A percentile compares a stretch with the other conserved stretches of the same genome.
Evolutionary conservation across 2,888 invertebrate genomes (phyloP).

Genomic region (Xanthorhoe designata): DNA sequence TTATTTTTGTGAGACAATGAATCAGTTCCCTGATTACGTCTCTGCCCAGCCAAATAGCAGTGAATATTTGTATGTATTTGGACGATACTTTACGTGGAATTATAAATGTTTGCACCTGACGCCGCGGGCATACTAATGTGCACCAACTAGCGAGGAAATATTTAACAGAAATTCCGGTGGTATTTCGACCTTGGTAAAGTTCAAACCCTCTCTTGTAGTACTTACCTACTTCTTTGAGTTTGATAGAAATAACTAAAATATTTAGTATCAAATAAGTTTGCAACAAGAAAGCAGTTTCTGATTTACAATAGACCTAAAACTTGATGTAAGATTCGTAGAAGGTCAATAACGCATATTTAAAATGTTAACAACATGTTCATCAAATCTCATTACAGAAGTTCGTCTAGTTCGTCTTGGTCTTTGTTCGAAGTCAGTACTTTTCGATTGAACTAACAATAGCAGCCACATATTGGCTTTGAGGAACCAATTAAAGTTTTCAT

Average conservation of each 20-base stretch:
- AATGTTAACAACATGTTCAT: conserved; percentile 47
- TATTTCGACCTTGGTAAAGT: conserved; percentile 16
- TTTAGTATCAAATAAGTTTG: not conserved
- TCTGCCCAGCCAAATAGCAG: conserved; percentile 40
- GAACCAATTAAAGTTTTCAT: conserved; percentile 84
- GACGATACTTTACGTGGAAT: conserved; percentile 50
- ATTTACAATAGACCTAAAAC: not conserved
- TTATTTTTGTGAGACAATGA: not conserved
- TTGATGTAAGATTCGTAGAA: not conserved
- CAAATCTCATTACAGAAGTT: conserved; percentile 59
- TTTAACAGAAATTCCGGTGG: conserved; percentile 28
- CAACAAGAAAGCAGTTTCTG: not conserved
- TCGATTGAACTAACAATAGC: conserved; percentile 66
- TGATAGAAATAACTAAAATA: not conserved
- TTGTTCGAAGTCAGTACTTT: conserved; percentile 54
- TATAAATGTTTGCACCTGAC: conserved; percentile 48
- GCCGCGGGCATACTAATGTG: conserved; percentile 40
- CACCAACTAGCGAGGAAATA: conserved; percentile 34
- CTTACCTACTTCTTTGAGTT: not conserved
- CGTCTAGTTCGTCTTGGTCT: conserved; percentile 54
- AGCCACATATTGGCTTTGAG: conserved; percentile 75
- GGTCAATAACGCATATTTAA: not conserved
- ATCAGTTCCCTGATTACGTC: conserved; percentile 15
- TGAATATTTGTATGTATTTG: conserved; percentile 49
- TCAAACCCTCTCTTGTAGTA: not conserved